Evolutionary conservation across 2,888 invertebrate genomes (phyloP), one percentile per base, ranked within the genome.

Genomic region (Drosophila engyochracea): DNA sequence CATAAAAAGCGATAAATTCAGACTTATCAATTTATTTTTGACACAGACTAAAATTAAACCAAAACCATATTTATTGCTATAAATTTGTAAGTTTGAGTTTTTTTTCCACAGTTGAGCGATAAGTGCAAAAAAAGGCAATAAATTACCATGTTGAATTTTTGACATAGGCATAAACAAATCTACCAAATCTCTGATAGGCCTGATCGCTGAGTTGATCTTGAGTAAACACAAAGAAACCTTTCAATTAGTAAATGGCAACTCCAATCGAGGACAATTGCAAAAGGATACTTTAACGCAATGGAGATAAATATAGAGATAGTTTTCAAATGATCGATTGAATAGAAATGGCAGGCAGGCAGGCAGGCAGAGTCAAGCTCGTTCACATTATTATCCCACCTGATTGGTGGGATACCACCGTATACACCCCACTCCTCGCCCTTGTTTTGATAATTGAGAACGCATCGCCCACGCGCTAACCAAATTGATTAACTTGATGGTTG

Each of bases 401-500:
- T 14, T 16, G 35, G 14, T 16, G 35, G 35, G 5, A 35, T 16
- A 14, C 37, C 16, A 2, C 30, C 37, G 7, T 37, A 3, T 6
- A 2, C 37, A 14, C 35, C 3, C 35, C 35, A 14, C 35, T 10
- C 5, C 37, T 28, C 51, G 39, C 30, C 39, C 44, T 31, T 35
- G 51, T 37, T 33, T 30, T 7, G 12, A 3, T 30, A 52, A 52
- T 30, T 52, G 52, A 10, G 55, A 57, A 49, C 66, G 73, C 55
- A 49, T 63, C 63, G 49, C 49, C 78, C 78, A 76, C 64, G 64
- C 67, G 64, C 60, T 51, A 61, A 51, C 52, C 73, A 66, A 74
- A 71, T 66, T 74, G 82, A 74, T 81, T 79, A 81, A 80, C 39
- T 80, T 37, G 30, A 37, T 53, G 39, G 22, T 35, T 61, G 6